phyloP scores from a whole-genome alignment of 2,113 vertebrate genomes.

The Tetraodon nigroviridis region DNA sequence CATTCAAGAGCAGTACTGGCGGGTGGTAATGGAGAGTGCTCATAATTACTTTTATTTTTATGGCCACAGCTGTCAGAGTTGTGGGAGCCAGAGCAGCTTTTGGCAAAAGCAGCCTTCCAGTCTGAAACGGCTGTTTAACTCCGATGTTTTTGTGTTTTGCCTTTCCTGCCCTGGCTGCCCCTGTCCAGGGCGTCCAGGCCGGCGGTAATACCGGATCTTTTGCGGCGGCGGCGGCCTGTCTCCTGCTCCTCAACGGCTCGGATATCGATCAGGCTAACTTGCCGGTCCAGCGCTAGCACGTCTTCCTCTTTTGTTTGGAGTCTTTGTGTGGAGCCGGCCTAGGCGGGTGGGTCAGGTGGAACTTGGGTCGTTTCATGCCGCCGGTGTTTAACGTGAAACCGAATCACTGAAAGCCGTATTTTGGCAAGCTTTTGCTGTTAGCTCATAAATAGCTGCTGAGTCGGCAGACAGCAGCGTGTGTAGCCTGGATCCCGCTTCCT shows the following conservation, averaged over 20 bases:
- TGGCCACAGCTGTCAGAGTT: constrained; percentile 43
- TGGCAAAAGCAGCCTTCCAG: not conserved
- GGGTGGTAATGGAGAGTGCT: constrained; percentile 42
- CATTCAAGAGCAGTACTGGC: constrained; percentile 40
- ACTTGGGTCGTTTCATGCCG: no score
- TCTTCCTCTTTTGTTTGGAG: constrained; percentile 11
- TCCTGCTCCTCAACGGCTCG: no score
- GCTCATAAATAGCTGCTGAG: no score
- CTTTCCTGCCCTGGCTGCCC: not conserved
- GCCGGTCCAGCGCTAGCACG: constrained; percentile 32
- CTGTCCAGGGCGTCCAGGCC: no score
- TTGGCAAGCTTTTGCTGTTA: no score
- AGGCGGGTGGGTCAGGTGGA: no score
- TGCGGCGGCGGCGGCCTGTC: not conserved
- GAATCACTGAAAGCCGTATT: no score
- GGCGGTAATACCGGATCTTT: constrained; percentile 11
- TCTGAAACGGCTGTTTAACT: constrained; percentile 15
- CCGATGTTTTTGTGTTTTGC: constrained; percentile 10
- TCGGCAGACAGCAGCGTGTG: no score
- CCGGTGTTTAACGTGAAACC: no score
- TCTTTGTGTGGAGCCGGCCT: no score
- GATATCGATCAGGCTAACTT: not conserved
- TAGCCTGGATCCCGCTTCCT: no score
- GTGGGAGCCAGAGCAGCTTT: constrained; percentile 18
- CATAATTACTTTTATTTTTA: constrained; percentile 37